Conservation (phyloP, 2,888 invertebrate genomes). For the Labia minor region DNA sequence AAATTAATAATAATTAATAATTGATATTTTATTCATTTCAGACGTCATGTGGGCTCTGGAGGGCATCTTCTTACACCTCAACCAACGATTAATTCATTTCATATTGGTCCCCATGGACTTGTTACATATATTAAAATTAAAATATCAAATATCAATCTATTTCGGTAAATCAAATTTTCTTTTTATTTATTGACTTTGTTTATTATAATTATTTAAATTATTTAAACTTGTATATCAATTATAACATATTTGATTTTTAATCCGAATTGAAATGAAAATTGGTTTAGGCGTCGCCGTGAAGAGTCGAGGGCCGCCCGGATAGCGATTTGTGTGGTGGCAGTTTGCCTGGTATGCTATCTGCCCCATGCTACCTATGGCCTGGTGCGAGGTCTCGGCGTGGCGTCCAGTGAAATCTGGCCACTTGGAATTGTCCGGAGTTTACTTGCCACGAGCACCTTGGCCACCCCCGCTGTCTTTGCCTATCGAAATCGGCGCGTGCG, state of each 20-base stretch:
- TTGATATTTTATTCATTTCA: not conserved
- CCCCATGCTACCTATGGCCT: conserved; percentile 39
- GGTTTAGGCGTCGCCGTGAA: conserved; percentile 64
- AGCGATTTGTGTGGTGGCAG: conserved; percentile 64
- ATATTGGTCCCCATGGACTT: not conserved
- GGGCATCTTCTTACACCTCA: not conserved
- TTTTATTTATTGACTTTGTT: too few relatives aligned
- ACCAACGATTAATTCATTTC: not conserved
- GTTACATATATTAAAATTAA: not conserved
- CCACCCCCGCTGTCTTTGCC: conserved; percentile 66
- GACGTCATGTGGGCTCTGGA: not conserved
- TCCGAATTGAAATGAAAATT: too few relatives aligned
- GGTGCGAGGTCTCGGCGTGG: conserved; percentile 35
- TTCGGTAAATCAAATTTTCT: not conserved
- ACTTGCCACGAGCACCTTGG: conserved; percentile 48
- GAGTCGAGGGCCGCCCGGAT: conserved; percentile 83
- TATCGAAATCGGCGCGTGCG: conserved; percentile 59
- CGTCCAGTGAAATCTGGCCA: conserved; percentile 32
- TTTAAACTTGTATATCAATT: too few relatives aligned
- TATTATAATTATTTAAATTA: too few relatives aligned
- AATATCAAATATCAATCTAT: not conserved
- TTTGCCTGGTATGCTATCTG: conserved; percentile 49
- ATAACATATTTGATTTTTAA: too few relatives aligned
- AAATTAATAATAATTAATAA: not conserved
- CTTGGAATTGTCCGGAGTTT: conserved; percentile 39